Conservation (phyloP, 2,113 vertebrate genomes). For the Ochotona princeps region DNA sequence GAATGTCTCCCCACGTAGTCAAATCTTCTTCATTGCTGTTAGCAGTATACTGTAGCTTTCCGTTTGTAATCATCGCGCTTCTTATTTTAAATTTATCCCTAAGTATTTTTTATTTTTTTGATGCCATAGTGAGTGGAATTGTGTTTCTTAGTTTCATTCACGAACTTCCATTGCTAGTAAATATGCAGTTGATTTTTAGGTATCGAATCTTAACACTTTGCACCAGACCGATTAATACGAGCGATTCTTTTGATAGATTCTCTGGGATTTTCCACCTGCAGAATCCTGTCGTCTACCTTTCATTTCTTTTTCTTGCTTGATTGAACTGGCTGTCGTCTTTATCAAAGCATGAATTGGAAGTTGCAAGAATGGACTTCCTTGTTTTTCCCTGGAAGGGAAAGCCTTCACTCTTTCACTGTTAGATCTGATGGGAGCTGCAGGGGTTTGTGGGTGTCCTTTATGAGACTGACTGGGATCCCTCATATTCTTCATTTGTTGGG, state of each 20-base stretch:
- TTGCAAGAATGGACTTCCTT: background rate
- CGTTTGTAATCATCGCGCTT: background rate
- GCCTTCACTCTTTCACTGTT: background rate
- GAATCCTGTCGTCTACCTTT: background rate
- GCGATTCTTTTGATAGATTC: background rate
- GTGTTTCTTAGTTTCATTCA: constrained; percentile 14
- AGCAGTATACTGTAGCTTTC: background rate
- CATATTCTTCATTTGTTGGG: background rate
- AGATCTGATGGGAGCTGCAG: background rate
- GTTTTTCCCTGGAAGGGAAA: background rate
- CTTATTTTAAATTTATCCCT: constrained; percentile 39
- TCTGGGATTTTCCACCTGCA: background rate
- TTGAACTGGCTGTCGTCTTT: background rate
- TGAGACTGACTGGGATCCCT: background rate
- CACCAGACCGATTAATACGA: background rate
- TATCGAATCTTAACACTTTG: background rate
- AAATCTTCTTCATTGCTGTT: background rate
- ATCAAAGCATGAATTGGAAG: background rate
- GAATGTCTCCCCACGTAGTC: background rate
- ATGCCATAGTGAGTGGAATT: background rate
- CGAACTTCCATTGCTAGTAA: background rate
- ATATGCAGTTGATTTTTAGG: background rate
- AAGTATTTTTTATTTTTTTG: constrained; percentile 23
- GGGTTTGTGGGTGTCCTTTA: background rate
- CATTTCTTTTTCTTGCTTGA: background rate